Evolutionary conservation across 2,888 invertebrate genomes (phyloP).

Genomic region (Coenonympha arcania): DNA sequence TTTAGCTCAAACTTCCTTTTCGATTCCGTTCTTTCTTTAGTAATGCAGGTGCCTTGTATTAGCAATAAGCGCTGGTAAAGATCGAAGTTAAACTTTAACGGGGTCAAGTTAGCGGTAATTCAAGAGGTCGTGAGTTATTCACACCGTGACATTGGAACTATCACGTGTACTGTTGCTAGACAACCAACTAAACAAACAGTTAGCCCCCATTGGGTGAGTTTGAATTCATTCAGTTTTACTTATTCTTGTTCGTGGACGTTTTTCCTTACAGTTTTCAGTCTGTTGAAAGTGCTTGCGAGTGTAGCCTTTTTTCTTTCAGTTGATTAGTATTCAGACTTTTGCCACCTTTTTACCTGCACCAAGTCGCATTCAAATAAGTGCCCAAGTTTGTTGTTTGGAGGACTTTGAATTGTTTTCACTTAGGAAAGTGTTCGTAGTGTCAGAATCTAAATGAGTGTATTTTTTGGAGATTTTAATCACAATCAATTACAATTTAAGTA

Average conservation of each 20-base stretch:
- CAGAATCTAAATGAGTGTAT: too few species aligned
- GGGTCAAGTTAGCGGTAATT: conserved; percentile 50
- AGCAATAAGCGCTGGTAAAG: conserved; percentile 7
- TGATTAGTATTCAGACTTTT: too few species aligned
- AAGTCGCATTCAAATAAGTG: too few species aligned
- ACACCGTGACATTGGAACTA: conserved; percentile 52
- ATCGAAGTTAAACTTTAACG: conserved; percentile 22
- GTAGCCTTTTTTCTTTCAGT: neutral
- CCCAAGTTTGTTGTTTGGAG: too few species aligned
- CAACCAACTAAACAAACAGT: conserved; percentile 49
- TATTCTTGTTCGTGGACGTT: neutral
- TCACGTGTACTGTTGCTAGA: conserved; percentile 56
- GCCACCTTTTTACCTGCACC: too few species aligned
- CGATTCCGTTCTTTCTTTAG: neutral
- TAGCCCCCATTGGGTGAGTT: conserved; percentile 24
- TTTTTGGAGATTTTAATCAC: too few species aligned
- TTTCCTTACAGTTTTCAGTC: neutral
- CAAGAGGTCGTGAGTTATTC: conserved; percentile 51
- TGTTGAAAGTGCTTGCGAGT: neutral
- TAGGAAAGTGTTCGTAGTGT: too few species aligned
- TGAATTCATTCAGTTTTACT: conserved; percentile 42
- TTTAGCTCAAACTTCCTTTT: neutral
- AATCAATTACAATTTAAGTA: too few species aligned
- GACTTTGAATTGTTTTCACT: too few species aligned
- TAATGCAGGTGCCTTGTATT: conserved; percentile 10